A percentile compares a stretch with the other conserved stretches of the same genome.
Evolutionary conservation across 2,888 invertebrate genomes (phyloP).

Genomic region (Myathropa florea): DNA sequence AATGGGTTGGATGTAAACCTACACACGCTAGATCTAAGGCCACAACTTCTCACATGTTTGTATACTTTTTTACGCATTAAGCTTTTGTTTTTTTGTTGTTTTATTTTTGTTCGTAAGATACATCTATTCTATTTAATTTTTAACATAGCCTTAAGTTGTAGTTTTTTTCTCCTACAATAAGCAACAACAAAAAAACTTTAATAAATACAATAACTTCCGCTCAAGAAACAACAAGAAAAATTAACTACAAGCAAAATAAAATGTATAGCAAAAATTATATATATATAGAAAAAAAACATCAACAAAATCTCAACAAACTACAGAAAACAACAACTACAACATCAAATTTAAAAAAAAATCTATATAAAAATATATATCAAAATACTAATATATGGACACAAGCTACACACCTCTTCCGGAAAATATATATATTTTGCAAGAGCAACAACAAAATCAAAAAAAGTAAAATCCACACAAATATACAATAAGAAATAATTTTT

Average conservation of each 20-base stretch:
- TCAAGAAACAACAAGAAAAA: slow-evolving; percentile 62
- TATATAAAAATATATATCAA: slow-evolving; percentile 40
- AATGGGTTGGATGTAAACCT: slow-evolving; percentile 21
- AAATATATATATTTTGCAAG: slow-evolving; percentile 62
- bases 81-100: neutral
- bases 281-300: slow-evolving; percentile 44
- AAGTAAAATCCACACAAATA: slow-evolving; percentile 49
- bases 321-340: slow-evolving; percentile 65
- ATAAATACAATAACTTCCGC: slow-evolving; percentile 56
- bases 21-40: neutral
- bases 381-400: slow-evolving; percentile 68
- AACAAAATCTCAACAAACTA: slow-evolving; percentile 60
- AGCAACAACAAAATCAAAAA: slow-evolving; percentile 42
- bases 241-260: slow-evolving; percentile 54
- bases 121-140: neutral
- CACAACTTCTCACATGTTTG: neutral
- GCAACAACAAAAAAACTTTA: slow-evolving; percentile 3
- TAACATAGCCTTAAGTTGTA: slow-evolving; percentile 9
- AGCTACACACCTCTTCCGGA: slow-evolving; percentile 71
- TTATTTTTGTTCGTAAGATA: neutral
- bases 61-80: neutral
- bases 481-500: slow-evolving; percentile 35
- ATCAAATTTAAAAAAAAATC: slow-evolving; percentile 50
- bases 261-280: neutral
- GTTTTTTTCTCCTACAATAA: slow-evolving; percentile 19